A percentile compares a stretch with the other conserved stretches of the same genome.
phyloP scores from a whole-genome alignment of 2,888 invertebrate species.

The Cylloceria caligata region DNA sequence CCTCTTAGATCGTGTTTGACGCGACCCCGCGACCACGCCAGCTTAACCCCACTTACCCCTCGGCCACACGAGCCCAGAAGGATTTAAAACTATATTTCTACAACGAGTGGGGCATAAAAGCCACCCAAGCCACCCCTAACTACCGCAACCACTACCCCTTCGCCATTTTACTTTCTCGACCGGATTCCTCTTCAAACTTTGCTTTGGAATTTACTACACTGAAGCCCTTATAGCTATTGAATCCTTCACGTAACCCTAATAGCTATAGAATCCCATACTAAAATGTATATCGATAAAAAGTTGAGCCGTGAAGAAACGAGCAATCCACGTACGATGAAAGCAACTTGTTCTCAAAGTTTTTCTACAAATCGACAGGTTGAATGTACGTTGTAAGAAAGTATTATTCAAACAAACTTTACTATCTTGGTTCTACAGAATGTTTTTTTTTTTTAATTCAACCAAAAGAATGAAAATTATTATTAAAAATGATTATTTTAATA shows the following conservation, averaged over 20 bases:
- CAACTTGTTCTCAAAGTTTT: neutral
- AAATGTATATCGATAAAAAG: neutral
- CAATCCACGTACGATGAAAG: neutral
- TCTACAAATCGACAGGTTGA: neutral
- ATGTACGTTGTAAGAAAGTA: neutral
- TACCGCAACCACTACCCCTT: conserved; percentile 17
- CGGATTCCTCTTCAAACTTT: conserved; percentile 27
- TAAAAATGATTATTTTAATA: too few species aligned
- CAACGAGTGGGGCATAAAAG: conserved; percentile 55
- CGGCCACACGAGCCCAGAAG: conserved; percentile 74
- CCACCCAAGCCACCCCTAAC: conserved; percentile 8
- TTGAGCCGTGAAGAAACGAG: neutral
- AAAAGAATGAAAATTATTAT: neutral
- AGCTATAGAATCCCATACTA: neutral
- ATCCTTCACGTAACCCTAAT: neutral
- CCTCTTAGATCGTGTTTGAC: conserved; percentile 80
- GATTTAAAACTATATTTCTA: conserved; percentile 78
- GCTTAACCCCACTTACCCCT: conserved; percentile 82
- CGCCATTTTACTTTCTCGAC: neutral
- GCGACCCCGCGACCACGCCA: conserved; percentile 81
- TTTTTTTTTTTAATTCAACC: too few species aligned
- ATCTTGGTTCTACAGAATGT: too few species aligned
- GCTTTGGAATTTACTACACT: neutral
- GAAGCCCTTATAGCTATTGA: neutral
- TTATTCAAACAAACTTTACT: neutral